Evolutionary conservation across 2,113 vertebrate genomes (phyloP), one percentile per base, ranked within the genome.

Genomic region (Sarotherodon lohbergeri): DNA sequence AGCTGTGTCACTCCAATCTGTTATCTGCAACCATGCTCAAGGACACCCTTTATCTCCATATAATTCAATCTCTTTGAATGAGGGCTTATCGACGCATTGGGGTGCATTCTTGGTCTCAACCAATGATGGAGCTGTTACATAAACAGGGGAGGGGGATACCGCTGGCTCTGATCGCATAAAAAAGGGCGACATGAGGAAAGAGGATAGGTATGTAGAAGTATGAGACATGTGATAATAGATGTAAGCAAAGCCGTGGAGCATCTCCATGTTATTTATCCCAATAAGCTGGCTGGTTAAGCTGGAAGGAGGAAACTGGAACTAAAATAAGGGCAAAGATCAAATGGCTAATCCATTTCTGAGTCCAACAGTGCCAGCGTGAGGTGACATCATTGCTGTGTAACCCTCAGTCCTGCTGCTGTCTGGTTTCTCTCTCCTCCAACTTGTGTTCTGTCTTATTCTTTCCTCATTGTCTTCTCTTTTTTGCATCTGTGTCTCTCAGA

Each of bases 1-100:
- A 96, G 96, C 96, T 95, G 96, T 96, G 95, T 95, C 94, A 90
- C 86, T 95, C 94, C 95, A 94, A 95, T 95, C 92, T 95, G 95
- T 96, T 96, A 96, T 96, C 96, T 96, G 92, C 95, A 93, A 93
- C 95, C 93, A 90, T 92, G 91, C 95, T 96, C 94, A 96, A 96
- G 96, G 96, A 97, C 94, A 95, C 92, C 78, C 92, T 95, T 96
- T 96, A 97, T 97, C 94, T 96, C 92, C 89, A 93, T 94, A 96
- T 96, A 96, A 96, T 94, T 95, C 95, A 96, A 96, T 96, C 94
- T 91, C 88, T 92, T 95, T 95, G 91, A 95, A 95, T 92, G 89
- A 88, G 87, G 92, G 93, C 93, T 96, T 95, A 96, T 96, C 94
- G 89, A 92, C 81, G 89, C 92, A 92, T 94, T 86, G 86, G 91